Percentiles rank a stretch among this genome's conserved stretches.
These are phyloP conservation scores for Dolichopus griseipennis DNA, from an alignment of 2,888 invertebrate species.

Conservation along the genomic window DNA sequence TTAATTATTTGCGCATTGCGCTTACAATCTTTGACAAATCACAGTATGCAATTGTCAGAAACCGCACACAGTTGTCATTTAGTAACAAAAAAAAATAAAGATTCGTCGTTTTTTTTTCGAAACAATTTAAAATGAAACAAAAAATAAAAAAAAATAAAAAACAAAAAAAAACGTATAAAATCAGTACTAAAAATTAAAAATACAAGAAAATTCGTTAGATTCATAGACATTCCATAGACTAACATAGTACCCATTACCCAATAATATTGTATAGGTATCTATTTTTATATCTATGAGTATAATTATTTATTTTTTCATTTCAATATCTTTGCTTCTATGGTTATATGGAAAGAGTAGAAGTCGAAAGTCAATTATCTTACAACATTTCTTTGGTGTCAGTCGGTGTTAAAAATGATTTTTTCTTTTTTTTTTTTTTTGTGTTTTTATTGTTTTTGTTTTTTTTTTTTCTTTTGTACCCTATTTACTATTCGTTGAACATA, in stretches of 20 bases:
- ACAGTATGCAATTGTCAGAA: background rate
- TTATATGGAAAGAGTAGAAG: background rate
- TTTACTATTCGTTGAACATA: background rate
- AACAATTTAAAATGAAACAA: background rate
- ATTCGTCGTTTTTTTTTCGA: background rate
- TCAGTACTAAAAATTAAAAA: background rate
- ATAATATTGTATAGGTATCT: no score
- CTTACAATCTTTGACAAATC: background rate
- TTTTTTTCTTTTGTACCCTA: background rate
- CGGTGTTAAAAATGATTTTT: slow-evolving; percentile 3
- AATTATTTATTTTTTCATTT: no score
- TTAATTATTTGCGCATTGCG: background rate
- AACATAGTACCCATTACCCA: background rate
- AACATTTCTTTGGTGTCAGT: slow-evolving; percentile 4
- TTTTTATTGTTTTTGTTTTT: background rate
- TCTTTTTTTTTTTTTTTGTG: background rate
- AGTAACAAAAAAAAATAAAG: background rate
- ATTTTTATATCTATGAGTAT: no score
- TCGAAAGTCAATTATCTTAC: slow-evolving; percentile 6
- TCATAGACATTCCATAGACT: background rate
- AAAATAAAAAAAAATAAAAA: background rate
- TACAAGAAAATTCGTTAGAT: background rate
- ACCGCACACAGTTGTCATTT: background rate
- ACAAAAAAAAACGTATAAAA: background rate
- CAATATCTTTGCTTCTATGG: no score